A percentile compares a stretch with the other conserved stretches of the same genome.
These are phyloP conservation scores for Cyanistes caeruleus DNA, from an alignment of 2,113 vertebrate genomes.

Conservation along the genomic window DNA sequence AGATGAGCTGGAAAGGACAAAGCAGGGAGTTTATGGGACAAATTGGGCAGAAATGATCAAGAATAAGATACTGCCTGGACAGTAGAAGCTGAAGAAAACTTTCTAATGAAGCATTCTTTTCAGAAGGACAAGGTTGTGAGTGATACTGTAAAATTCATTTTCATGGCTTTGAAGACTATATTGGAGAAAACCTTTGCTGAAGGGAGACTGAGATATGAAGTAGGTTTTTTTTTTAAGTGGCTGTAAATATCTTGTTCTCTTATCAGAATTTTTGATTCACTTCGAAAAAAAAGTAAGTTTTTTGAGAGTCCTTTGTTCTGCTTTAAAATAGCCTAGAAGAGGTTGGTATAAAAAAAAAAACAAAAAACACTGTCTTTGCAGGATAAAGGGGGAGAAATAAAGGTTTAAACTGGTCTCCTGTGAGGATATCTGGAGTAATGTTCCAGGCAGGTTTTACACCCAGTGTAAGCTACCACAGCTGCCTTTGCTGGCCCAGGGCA, in stretches of 20 bases:
- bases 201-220: background rate
- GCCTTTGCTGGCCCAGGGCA: background rate
- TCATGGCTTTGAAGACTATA: background rate
- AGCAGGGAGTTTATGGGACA: background rate
- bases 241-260: background rate
- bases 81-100: background rate
- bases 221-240: background rate
- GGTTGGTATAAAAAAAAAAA: background rate
- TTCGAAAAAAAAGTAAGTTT: background rate
- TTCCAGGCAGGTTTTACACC: background rate
- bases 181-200: background rate
- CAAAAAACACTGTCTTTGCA: rapidly evolving
- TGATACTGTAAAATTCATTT: background rate
- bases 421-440: background rate
- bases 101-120: background rate
- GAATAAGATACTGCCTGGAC: background rate
- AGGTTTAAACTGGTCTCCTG: background rate
- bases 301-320: background rate
- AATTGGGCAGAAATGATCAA: background rate
- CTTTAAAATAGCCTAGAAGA: background rate
- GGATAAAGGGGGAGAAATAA: background rate
- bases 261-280: background rate
- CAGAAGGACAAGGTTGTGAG: background rate
- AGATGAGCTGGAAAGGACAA: background rate
- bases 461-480: background rate